Conservation (phyloP, 2,797 vertebrate species). For the Gastrophryne carolinensis region DNA sequence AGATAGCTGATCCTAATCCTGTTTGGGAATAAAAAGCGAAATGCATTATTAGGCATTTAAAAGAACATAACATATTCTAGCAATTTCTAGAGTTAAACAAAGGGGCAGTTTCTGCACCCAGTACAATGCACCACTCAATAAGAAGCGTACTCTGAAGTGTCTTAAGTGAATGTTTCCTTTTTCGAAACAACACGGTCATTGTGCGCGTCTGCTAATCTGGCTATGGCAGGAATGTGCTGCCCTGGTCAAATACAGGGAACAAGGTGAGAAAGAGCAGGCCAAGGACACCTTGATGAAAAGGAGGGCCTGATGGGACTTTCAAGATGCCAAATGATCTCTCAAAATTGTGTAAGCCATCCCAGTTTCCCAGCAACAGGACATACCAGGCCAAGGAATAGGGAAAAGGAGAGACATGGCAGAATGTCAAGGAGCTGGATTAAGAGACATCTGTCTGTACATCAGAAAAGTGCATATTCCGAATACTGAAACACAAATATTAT, state of each 20-base stretch:
- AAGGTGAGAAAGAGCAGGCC: conserved; percentile 62
- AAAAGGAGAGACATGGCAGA: not conserved
- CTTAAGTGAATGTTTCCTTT: conserved; percentile 10
- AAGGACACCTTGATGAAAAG: conserved; percentile 69
- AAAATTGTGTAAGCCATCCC: not conserved
- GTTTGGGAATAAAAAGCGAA: too few relatives aligned
- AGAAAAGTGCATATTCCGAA: not conserved
- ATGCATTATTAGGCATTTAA: not conserved
- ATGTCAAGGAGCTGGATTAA: not conserved
- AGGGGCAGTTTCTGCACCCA: conserved; percentile 15
- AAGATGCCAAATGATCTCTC: not conserved
- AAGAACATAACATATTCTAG: conserved; percentile 3
- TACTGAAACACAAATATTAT: not conserved
- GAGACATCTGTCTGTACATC: not conserved
- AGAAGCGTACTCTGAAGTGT: conserved; percentile 21
- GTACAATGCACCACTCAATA: conserved; percentile 18
- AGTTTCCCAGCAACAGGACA: accelerated
- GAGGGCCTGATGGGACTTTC: not conserved
- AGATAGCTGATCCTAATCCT: too few relatives aligned
- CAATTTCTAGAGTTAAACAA: conserved; percentile 1
- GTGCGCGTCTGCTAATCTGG: conserved; percentile 50
- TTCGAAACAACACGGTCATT: conserved; percentile 60
- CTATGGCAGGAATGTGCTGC: conserved; percentile 47
- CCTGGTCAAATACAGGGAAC: conserved; percentile 51
- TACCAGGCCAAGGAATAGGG: not conserved